These are phyloP conservation scores for Platysternon megacephalum DNA, from an alignment of 2,113 vertebrate genomes.

Conservation along the genomic window DNA sequence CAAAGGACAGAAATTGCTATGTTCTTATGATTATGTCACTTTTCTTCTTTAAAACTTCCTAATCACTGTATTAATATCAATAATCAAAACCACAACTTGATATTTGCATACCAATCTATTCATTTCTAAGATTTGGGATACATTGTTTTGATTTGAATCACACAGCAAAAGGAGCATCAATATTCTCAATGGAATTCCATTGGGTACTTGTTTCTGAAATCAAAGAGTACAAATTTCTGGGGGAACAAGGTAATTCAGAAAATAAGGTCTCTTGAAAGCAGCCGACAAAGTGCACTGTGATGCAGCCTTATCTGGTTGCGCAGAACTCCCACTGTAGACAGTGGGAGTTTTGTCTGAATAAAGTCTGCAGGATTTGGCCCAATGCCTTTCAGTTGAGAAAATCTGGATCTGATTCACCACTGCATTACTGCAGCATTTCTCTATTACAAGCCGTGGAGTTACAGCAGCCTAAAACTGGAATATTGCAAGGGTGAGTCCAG, in stretches of 20 bases:
- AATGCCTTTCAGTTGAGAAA: neutral
- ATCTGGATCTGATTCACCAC: neutral
- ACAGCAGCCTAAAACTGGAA: neutral
- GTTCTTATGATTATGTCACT: neutral
- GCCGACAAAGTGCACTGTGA: slow-evolving; percentile 4
- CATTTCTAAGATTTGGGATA: neutral
- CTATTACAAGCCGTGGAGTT: neutral
- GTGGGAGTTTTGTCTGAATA: neutral
- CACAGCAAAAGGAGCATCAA: neutral
- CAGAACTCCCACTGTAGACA: too few species aligned
- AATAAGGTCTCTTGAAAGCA: slow-evolving; percentile 57
- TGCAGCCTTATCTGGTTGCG: slow-evolving; percentile 37
- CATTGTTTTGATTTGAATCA: neutral
- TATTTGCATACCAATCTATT: neutral
- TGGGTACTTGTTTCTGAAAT: slow-evolving; percentile 32
- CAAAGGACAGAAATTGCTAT: neutral
- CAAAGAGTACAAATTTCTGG: slow-evolving; percentile 58
- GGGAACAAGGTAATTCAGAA: slow-evolving; percentile 63
- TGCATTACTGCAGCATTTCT: neutral
- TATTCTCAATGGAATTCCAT: slow-evolving; percentile 20
- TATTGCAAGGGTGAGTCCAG: neutral
- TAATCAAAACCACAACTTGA: neutral
- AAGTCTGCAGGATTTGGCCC: neutral
- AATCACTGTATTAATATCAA: neutral
- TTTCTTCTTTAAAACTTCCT: neutral